Base-by-base conservation (phyloP, 2,888 invertebrate genomes). In the Tubulanus polymorphus region DNA sequence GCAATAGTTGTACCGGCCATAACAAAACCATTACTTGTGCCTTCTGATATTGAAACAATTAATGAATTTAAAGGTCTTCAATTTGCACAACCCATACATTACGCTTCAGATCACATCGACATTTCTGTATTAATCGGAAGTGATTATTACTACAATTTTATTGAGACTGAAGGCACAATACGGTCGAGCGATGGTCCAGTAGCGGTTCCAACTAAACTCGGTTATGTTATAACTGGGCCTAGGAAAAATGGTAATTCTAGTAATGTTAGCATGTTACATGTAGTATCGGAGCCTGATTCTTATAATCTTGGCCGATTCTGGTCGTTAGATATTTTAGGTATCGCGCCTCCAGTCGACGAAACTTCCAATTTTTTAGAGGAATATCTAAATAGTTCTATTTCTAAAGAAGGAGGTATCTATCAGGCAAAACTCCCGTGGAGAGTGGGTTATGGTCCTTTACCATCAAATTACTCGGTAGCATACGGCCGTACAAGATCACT, bases 401-500 rank as follows among this genome's bases (percentile, higher is more conserved):
- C n/a, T 26, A 25, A 27, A 10, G 48, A 48, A 26, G 48, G 28
- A 26, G 23, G 27, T 20, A 27, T n/a, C 8, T 26, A 48, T 20
- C n/a, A 26, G 3, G 41, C 41, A 41, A 15, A 23, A 5, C 41
- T 41, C 5, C 41, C 41, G 6, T 41, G 41, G 26, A 48, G 27
- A 23, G 48, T n/a, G 5, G 48, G 27, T 27, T 27, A 48, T 27
- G 28, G 15, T 27, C 48, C 23, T 27, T 23, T 48, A 15, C 23
- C 48, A 25, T 26, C 48, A 25, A 48, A 48, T 20, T 48, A 48
- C 23, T n/a, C 48, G 8, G 6, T 48, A 3, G 27, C 48, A 25
- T n/a, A 48, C 26, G 48, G 26, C 48, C 6, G 48, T 6, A 48
- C 48, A 48, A 25, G 48, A 6, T 48, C 48, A 3, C 23, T 48